Base-by-base conservation (phyloP, 2,888 invertebrate genomes). In the Pteria penguin region DNA sequence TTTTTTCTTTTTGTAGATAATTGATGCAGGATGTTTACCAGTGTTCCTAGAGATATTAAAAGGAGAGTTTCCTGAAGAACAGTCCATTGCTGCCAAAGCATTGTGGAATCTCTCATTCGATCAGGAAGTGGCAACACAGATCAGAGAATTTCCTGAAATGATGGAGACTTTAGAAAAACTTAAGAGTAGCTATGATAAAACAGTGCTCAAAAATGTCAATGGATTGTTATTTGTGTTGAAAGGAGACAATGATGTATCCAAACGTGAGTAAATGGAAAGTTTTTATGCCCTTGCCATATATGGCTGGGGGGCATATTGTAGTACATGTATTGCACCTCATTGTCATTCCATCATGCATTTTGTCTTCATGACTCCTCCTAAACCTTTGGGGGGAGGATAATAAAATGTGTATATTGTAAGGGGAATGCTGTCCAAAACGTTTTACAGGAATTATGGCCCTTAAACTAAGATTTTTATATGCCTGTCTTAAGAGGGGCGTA, bases 91-190 rank as follows among this genome's bases (percentile, higher is more conserved):
- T 5, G 86, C 87, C 2, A 70, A 86, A 2, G 84, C 86, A 14
- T 73, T 90, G 4, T 90, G 89, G 89, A 88, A 88, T 8, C 79
- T 90, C n/a, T 78, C 87, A 4, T 90, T 90, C 58, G 89, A 90
- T 76, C 85, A 88, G 73, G 82, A 83, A 8, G 88, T 87, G 0
- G 79, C 84, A 26, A 80, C 83, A 45, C 77, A 81, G 69, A 80
- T 89, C 45, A 33, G 82, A 1, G 86, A 87, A 11, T 80, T 77
- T 45, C 69, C 80, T 3, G 87, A 88, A 33, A 72, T 88, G 55
- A 76, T 89, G 70, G 66, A 82, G 4, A 81, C 80, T 1, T 68
- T 89, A 36, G 85, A 88, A 55, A 83, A 83, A 65, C 79, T 87
- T 22, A 77, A 77, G 31, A 80, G 84, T 8, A 87, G 82, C 68